Evolutionary conservation across 1,140 invertebrate species (phyloP).

Genomic region (Atta cephalotes): DNA sequence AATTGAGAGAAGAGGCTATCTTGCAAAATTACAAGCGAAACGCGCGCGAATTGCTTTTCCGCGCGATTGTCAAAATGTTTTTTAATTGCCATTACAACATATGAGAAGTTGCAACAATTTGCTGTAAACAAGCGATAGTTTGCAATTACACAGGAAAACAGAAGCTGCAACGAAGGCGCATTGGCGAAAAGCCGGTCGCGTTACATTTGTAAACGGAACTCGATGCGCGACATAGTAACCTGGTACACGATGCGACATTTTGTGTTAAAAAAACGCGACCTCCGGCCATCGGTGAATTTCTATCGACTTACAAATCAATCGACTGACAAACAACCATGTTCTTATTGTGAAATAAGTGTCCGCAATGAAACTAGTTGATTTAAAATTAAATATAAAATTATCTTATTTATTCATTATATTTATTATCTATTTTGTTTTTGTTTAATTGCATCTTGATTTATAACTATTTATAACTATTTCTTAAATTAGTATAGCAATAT

Average conservation of each 20-base stretch:
- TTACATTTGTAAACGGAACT: constrained; percentile 80
- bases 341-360: not conserved
- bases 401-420: not conserved
- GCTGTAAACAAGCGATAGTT: constrained; percentile 76
- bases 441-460: not conserved
- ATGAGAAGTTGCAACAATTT: constrained; percentile 62
- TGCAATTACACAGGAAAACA: constrained; percentile 82
- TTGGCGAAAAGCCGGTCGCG: constrained; percentile 68
- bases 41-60: not conserved
- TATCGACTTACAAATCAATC: not conserved
- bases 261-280: constrained; percentile 82
- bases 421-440: not conserved
- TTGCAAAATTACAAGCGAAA: constrained; percentile 25
- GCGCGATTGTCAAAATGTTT: constrained; percentile 6
- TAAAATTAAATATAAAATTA: not conserved
- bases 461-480: not conserved
- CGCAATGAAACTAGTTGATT: not conserved
- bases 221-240: constrained; percentile 76
- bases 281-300: constrained; percentile 22
- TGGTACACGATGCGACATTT: constrained; percentile 83
- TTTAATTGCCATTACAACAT: constrained; percentile 3
- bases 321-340: not conserved
- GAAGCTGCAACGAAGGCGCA: constrained; percentile 73
- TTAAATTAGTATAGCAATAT: not conserved
- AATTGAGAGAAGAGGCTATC: not conserved